Base-by-base conservation (phyloP, 2,113 vertebrate species). In the Capra hircus region DNA sequence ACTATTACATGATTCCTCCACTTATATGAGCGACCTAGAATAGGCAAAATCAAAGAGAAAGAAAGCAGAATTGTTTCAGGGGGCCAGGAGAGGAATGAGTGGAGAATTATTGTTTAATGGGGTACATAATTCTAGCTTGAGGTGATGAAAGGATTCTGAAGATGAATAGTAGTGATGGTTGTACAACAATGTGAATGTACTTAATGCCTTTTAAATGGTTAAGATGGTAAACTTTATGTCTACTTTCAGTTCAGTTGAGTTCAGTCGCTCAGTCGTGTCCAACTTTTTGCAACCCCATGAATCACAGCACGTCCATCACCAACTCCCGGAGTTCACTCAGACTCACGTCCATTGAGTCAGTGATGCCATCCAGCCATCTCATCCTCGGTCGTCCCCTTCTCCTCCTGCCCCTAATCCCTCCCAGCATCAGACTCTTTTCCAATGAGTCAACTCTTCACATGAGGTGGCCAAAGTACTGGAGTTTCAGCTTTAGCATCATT, bases 231-330 rank as follows among this genome's bases (percentile, higher is more conserved):
- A 40, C 25, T 57, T 40, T 57, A 57, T 27, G 4, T 57, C 16
- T 85, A 17, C 27, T 59, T 59, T 4, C 13, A 62, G 60, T 30
- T 62, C 33, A 67, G 62, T 64, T n/a, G 3, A 9, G 62, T 64
- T 64, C 64, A 67, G 64, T n/a, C 0, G 0, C 62, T 67, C 15
- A 19, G 33, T 64, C 33, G 2, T n/a, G 15, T 64, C 62, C 0
- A 0, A n/a, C 16, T 64, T 7, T n/a, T 67, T 67, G 62, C 2
- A 33, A 67, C 33, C 33, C 16, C 62, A n/a, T 67, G 62, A n/a
- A 67, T n/a, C 4, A 0, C 62, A n/a, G 62, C 62, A 67, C 1
- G 16, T n/a, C 62, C 33, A n/a, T 67, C 30, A 64, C 7, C 62
- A n/a, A n/a, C 33, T n/a, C 16, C 33, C 0, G 0, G 62, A 67